These are phyloP conservation scores for Drosophila suboccidentalis DNA, from an alignment of 2,888 invertebrate genomes.

Conservation along the genomic window DNA sequence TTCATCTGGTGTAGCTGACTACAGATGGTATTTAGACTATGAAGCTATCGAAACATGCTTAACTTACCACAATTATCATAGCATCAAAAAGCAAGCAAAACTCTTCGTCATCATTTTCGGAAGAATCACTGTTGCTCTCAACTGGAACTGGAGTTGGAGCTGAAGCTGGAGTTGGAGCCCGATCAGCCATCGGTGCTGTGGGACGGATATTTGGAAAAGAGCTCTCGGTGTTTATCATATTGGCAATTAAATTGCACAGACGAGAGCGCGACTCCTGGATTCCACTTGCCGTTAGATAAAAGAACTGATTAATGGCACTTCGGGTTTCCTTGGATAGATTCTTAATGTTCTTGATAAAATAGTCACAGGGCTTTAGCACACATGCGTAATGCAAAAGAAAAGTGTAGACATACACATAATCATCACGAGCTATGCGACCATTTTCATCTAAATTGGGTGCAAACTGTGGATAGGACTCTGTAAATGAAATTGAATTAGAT, in stretches of 20 bases:
- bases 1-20: not conserved
- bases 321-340: not conserved
- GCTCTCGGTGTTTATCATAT: not conserved
- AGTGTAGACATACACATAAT: constrained; percentile 3
- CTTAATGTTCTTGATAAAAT: not conserved
- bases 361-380: not conserved
- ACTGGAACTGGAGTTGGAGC: not conserved
- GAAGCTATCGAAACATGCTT: not conserved
- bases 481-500: not conserved
- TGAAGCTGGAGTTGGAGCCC: not conserved
- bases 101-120: no score
- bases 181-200: not conserved
- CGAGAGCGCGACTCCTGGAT: not conserved
- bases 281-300: not conserved
- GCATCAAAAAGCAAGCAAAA: no score
- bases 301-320: not conserved
- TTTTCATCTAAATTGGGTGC: not conserved
- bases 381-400: not conserved
- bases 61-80: not conserved
- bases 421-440: not conserved
- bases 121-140: no score
- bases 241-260: not conserved
- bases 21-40: not conserved
- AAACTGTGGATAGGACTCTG: not conserved
- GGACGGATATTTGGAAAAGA: not conserved